Evolutionary conservation across 2,888 invertebrate species (phyloP).

Genomic region (Alitta virens): DNA sequence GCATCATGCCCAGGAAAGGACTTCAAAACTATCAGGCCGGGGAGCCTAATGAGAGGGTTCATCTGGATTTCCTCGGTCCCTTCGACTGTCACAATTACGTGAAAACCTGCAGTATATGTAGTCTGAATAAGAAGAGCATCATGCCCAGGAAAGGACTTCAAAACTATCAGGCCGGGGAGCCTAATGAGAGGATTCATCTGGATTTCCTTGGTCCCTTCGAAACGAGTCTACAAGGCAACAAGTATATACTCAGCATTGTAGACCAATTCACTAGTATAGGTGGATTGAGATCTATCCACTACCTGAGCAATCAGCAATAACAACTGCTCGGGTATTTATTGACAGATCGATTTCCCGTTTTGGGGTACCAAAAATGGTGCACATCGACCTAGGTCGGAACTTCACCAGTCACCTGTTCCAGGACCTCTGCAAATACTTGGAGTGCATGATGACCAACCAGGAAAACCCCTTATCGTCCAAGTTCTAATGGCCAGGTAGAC

Average conservation of each 20-base stretch:
- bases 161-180: background rate
- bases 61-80: too few relatives aligned
- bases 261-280: background rate
- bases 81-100: too few relatives aligned
- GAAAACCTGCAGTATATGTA: background rate
- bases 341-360: background rate
- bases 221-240: background rate
- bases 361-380: background rate
- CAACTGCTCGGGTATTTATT: background rate
- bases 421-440: background rate
- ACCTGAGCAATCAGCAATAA: background rate
- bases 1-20: too few relatives aligned
- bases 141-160: background rate
- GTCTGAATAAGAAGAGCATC: background rate
- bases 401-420: background rate
- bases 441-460: background rate
- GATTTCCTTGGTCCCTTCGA: conserved; percentile 3
- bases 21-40: too few relatives aligned
- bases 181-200: background rate
- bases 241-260: background rate
- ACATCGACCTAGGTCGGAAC: background rate
- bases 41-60: too few relatives aligned
- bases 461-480: background rate
- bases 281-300: background rate
- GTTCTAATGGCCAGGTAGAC: conserved; percentile 1